Evolutionary conservation across 2,888 invertebrate species (phyloP), one percentile per base, ranked within the genome.

Genomic region (Eupithecia centaureata): DNA sequence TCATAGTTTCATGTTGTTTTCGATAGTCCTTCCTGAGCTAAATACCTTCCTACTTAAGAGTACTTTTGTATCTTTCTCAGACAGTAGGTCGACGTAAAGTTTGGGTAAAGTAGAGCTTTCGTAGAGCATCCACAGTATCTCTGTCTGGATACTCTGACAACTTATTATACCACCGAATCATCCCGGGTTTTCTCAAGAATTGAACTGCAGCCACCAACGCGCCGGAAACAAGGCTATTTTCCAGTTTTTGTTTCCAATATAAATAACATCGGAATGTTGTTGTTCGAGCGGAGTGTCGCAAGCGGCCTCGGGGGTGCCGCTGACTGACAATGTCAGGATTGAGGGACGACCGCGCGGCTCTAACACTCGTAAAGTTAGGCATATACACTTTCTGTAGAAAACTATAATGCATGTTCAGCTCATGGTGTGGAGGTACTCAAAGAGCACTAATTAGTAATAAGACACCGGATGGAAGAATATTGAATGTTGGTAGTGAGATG

Each of bases 221-320:
- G n/a, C 35, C 30, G n/a, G 57, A 38, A 62, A 52, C 47, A 56
- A 47, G 66, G 68, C 54, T 68, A 67, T 71, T 66, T 65, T 68
- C 60, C 28, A 33, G 54, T 69, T 66, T 56, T 67, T 66, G 62
- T 70, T 67, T 68, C 33, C 22, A 56, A 65, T 76, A 74, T 67
- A 72, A 70, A 75, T 67, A 66, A 70, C 51, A 69, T 70, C 67
- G 70, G 63, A 56, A 65, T 77, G 68, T 75, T 76, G 68, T 73
- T 72, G 74, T 74, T 75, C 70, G 57, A 42, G 60, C 51, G 7
- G 75, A 74, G 74, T 82, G 82, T 79, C 78, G 76, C 78, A 80
- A 80, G 32, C 71, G 77, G 74, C 80, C 82, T 80, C 77, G 73
- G 22, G 74, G 71, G 67, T 71, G 63, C 15, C 38, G 52, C 60